Evolutionary conservation across 2,888 invertebrate species (phyloP).

Genomic region (Diachrysia chrysitis): DNA sequence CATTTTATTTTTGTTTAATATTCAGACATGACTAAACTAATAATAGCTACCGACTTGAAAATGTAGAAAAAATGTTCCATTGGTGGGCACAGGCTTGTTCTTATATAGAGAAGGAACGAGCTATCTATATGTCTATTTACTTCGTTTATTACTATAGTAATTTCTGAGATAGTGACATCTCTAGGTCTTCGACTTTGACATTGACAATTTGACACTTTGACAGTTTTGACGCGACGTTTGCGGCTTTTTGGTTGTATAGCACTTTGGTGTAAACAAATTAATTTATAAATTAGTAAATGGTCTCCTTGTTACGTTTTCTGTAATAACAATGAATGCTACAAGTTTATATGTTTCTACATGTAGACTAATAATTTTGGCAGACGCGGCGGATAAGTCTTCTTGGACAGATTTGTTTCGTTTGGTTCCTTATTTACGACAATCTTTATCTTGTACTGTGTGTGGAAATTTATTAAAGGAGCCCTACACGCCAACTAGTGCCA

Average conservation of each 20-base stretch:
- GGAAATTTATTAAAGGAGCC: conserved; percentile 95
- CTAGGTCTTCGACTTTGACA: conserved; percentile 17
- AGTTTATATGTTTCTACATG: conserved; percentile 95
- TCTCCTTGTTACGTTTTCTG: conserved; percentile 61
- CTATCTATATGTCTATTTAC: too few species aligned
- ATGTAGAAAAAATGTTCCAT: too few species aligned
- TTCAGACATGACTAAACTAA: too few species aligned
- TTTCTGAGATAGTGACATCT: conserved; percentile 1
- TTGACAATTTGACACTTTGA: conserved; percentile 55
- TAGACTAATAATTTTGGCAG: conserved; percentile 93
- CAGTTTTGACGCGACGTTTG: conserved; percentile 73
- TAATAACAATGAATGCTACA: conserved; percentile 93
- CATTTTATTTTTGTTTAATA: too few species aligned
- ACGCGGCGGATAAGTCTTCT: conserved; percentile 91
- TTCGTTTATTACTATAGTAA: background rate
- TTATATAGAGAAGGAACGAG: too few species aligned
- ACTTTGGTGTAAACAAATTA: conserved; percentile 82
- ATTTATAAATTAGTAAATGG: conserved; percentile 72
- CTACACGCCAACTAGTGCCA: conserved; percentile 92
- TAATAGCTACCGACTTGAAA: too few species aligned
- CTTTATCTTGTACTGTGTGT: conserved; percentile 97
- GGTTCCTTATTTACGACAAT: conserved; percentile 95
- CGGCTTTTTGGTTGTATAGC: conserved; percentile 82
- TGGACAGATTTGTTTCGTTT: conserved; percentile 95
- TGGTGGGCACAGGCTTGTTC: too few species aligned